phyloP scores from a whole-genome alignment of 2,888 invertebrate species.

The Pachymerium ferrugineum region DNA sequence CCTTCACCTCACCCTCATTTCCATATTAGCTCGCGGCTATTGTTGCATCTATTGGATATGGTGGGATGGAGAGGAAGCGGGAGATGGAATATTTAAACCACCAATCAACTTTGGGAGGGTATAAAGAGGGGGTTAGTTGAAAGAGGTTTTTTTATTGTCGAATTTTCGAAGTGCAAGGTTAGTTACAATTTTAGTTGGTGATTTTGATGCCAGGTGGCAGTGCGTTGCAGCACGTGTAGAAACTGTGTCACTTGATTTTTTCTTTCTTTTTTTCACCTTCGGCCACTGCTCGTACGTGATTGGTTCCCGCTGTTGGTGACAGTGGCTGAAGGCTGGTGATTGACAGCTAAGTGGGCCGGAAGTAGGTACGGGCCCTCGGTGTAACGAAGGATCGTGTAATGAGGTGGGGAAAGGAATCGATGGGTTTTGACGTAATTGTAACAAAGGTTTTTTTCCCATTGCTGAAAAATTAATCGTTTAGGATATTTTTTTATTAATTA shows the following conservation, averaged over 20 bases:
- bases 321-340: constrained; percentile 25
- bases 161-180: too few species aligned
- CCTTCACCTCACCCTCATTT: not conserved
- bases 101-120: not conserved
- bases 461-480: too few species aligned
- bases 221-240: not conserved
- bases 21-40: constrained; percentile 9
- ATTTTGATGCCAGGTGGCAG: not conserved
- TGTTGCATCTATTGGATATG: constrained; percentile 22
- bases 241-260: constrained; percentile 23
- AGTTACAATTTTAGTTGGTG: not conserved
- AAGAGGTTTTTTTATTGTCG: not conserved
- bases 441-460: too few species aligned
- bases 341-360: constrained; percentile 27
- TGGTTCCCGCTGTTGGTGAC: constrained; percentile 7
- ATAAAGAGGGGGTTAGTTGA: too few species aligned
- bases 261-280: not conserved
- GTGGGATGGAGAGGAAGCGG: not conserved
- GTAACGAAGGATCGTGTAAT: too few species aligned
- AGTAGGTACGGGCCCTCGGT: not conserved
- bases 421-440: too few species aligned
- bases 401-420: too few species aligned
- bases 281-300: constrained; percentile 18
- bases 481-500: too few species aligned
- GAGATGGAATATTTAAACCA: not conserved